phyloP scores from a whole-genome alignment of 2,888 invertebrate species.

The Synergus japonicus region DNA sequence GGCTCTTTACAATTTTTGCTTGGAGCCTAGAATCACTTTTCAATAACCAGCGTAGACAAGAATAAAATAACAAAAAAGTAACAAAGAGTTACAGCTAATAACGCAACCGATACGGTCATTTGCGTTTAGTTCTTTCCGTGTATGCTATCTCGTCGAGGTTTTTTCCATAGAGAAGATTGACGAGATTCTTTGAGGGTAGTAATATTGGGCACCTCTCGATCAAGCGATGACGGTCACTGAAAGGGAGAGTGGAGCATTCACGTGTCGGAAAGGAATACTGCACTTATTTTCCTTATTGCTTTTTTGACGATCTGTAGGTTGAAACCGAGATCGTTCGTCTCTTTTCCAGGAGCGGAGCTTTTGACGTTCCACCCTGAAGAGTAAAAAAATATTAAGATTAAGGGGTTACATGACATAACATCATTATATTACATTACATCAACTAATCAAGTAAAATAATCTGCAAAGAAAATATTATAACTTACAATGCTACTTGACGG shows the following conservation, averaged over 20 bases:
- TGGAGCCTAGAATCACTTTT: constrained; percentile 3
- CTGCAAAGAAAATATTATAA: constrained; percentile 43
- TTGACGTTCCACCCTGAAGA: constrained; percentile 30
- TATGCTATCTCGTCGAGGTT: constrained; percentile 16
- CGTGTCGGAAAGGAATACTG: constrained; percentile 8
- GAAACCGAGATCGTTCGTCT: not conserved
- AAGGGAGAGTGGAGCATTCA: constrained; percentile 6
- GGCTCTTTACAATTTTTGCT: constrained; percentile 10
- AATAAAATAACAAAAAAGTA: constrained; percentile 33
- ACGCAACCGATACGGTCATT: constrained; percentile 40
- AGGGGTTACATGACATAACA: not conserved
- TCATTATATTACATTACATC: too few relatives aligned
- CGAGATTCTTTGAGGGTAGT: not conserved
- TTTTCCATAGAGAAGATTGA: not conserved
- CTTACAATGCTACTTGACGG: constrained; percentile 82
- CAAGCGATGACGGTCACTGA: constrained; percentile 3
- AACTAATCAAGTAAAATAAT: not conserved
- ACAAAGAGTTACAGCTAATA: constrained; percentile 28
- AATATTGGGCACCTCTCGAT: not conserved
- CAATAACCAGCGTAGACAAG: constrained; percentile 14
- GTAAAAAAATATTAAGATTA: not conserved
- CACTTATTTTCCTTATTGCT: constrained; percentile 30
- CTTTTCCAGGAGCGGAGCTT: constrained; percentile 1
- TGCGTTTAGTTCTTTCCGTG: constrained; percentile 33
- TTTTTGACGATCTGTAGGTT: constrained; percentile 15